Base-by-base conservation (phyloP, 2,113 vertebrate species). In the Numenius arquata region DNA sequence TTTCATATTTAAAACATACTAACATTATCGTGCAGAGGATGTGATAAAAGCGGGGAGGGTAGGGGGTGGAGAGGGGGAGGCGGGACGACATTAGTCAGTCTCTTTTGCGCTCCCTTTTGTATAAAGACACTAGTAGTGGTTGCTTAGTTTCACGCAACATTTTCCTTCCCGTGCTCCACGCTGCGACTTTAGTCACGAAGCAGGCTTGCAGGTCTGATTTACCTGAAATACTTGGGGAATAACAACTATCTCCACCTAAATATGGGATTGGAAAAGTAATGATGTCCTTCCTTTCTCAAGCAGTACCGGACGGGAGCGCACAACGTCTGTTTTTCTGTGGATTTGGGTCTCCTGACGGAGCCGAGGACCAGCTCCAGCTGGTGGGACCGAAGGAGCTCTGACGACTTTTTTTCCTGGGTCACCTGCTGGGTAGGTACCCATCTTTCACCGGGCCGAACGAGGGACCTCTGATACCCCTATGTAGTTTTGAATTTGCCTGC, bases 391-490 rank as follows among this genome's bases (percentile, higher is more conserved):
- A n/a, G 34, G n/a, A 15, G 26, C 19, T 38, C 32, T 13, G 18
- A 9, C 13, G 5, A 12, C 7, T 9, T 72, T 63, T 5, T 8
- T 11, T 50, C 12, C 38, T 38, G 40, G 0, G 32, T 21, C 71
- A 12, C 8, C 11, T 8, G 10, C 43, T 12, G 2, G 4, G 17
- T 7, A n/a, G 6, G 25, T 9, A 5, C 15, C 26, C 70, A 4
- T 12, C 27, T 21, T 62, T 43, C 83, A 8, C 21, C 6, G 9
- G 12, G 1, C 22, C 7, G 11, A 43, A 38, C 26, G 13, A 12
- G 20, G 1, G 7, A 36, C 4, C 38, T 21, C 8, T 5, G 12
- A 22, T 6, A 5, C 4, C 30, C 7, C 23, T 8, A 0, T 0
- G 45, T 11, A 53, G 62, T 27, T 32, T 36, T 26, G 19, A 5